Conservation (phyloP, 2,888 invertebrate species). For the Tricholauxania praeusta region DNA sequence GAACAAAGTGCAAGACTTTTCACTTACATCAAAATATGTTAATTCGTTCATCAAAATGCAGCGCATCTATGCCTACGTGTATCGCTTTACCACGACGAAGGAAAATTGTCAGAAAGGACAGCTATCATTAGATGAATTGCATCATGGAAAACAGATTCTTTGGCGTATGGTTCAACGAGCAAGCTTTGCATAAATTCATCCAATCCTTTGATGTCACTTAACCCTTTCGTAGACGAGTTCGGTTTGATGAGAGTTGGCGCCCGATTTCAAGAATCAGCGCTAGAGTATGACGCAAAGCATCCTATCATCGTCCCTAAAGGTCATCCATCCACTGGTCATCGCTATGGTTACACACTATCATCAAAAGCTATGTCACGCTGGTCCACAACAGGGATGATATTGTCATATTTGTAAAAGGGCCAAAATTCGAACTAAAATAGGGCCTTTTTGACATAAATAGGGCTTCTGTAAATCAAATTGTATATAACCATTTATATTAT, state of each 20-base stretch:
- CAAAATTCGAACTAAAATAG: too few relatives aligned
- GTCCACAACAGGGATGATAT: too few relatives aligned
- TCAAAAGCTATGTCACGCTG: background rate
- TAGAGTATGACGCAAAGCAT: conserved; percentile 2
- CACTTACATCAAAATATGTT: conserved; percentile 14
- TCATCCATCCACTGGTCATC: background rate
- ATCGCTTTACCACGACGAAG: background rate
- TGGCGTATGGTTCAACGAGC: background rate
- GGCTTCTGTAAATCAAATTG: too few relatives aligned
- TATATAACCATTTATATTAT: too few relatives aligned
- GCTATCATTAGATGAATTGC: background rate
- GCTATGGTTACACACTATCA: background rate
- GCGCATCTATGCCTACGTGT: background rate
- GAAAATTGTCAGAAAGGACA: background rate
- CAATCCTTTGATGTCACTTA: background rate
- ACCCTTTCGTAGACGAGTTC: background rate
- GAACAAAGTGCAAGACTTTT: conserved; percentile 3
- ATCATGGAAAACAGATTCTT: too few relatives aligned
- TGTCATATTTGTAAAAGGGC: too few relatives aligned
- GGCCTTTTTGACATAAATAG: too few relatives aligned
- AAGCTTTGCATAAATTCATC: background rate
- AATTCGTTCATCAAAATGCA: conserved; percentile 2
- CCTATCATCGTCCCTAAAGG: background rate
- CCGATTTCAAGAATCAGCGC: background rate
- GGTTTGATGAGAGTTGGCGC: too few relatives aligned